Conservation (phyloP, 2,113 vertebrate species). For the Perca schrenkii region DNA sequence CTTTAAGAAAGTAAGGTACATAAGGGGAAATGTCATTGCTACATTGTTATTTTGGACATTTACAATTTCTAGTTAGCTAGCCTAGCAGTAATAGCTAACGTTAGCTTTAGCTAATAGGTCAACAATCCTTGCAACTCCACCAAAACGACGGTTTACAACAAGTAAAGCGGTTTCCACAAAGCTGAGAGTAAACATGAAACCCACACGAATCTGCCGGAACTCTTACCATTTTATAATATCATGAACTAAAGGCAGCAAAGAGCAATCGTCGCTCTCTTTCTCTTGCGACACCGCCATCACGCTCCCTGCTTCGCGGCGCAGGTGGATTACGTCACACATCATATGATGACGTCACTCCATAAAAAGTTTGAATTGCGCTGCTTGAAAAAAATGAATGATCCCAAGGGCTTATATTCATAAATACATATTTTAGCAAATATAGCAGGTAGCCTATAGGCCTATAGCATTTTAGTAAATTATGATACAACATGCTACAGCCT, state of each 20-base stretch:
- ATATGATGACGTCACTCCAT: neutral
- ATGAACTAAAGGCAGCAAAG: constrained; percentile 92
- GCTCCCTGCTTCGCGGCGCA: constrained; percentile 49
- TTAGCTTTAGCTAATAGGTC: constrained; percentile 47
- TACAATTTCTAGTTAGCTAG: neutral
- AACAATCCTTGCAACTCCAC: neutral
- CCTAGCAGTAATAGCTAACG: neutral
- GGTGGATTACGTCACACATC: constrained; percentile 21
- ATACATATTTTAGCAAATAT: neutral
- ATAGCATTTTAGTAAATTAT: neutral
- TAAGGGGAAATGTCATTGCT: neutral
- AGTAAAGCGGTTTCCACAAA: neutral
- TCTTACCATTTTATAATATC: constrained; percentile 94
- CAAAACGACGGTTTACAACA: neutral
- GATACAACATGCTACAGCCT: neutral
- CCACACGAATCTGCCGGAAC: rapidly evolving
- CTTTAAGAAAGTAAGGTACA: constrained; percentile 66
- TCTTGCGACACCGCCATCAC: constrained; percentile 73
- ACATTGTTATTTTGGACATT: neutral
- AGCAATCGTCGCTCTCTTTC: constrained; percentile 85
- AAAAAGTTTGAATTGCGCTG: neutral
- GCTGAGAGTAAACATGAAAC: neutral
- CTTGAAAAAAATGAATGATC: no score
- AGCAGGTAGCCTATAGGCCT: neutral
- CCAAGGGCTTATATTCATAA: no score